Base-by-base conservation (phyloP, 2,797 vertebrate species). In the Tarsius wallacei region DNA sequence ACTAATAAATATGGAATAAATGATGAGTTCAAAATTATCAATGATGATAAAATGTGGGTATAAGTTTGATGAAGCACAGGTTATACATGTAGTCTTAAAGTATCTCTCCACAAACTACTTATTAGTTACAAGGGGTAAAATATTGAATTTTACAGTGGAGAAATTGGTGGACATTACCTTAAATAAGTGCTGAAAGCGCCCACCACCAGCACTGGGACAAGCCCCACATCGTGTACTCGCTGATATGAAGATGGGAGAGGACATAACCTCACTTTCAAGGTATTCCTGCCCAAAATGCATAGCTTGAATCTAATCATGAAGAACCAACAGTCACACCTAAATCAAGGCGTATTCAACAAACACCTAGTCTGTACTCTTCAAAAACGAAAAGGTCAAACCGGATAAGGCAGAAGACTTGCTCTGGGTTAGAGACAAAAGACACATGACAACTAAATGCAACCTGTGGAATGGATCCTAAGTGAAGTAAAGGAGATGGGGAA, bases 1-100 rank as follows among this genome's bases (percentile, higher is more conserved):
- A 55, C 64, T 51, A 77, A 64, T 47, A 71, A 80, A 91, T 53
- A 61, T 2, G 70, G 55, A 95, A 90, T 21, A 77, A 90, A 93
- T 31, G 10, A 80, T 36, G 1, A 78, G 59, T 26, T 89, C 57
- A 66, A 95, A 84, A 82, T 42, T 70, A 76, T 63, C 74, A 84
- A 5, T 16, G 3, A 68, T 57, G 17, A 81, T 47, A 77, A 93
- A 74, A 80, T 68, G 28, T 74, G n/a, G 59, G 26, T 74, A 9
- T 33, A 91, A 57, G 14, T 80, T 73, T 88, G 36, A 64, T 80
- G n/a, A 77, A 21, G 49, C 73, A 68, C 22, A 71, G 12, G 9
- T 55, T 88, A 71, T 17, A 49, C 36, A 9, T 68, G 63, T 78
- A 68, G 47, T 63, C 28, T 76, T 33, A 47, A 82, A 91, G 10